These are phyloP conservation scores for Spisula subtruncata DNA, from an alignment of 2,888 invertebrate species.

Conservation along the genomic window DNA sequence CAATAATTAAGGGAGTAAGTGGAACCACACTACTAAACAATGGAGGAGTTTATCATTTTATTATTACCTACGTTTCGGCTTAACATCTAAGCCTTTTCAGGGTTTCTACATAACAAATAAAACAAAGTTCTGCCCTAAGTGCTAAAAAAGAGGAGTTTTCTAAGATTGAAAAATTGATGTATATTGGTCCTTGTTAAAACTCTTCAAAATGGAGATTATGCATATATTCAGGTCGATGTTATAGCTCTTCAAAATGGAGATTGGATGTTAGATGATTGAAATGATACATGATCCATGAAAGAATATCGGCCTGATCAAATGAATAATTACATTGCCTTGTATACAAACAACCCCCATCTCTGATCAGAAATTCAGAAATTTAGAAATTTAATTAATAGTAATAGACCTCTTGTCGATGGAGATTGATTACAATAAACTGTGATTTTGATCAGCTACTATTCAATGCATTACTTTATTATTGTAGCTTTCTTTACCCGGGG, in stretches of 20 bases:
- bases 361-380: conserved; percentile 40
- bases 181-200: not conserved
- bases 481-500: not conserved
- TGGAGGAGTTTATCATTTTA: too few species aligned
- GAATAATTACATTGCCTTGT: not conserved
- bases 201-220: conserved; percentile 13
- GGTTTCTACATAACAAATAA: too few species aligned
- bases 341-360: conserved; percentile 23
- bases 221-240: not conserved
- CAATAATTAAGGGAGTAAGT: too few species aligned
- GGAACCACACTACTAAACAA: too few species aligned
- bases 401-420: not conserved
- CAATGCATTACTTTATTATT: not conserved
- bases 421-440: not conserved
- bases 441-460: not conserved
- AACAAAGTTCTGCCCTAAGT: too few species aligned
- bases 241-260: conserved; percentile 6
- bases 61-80: too few species aligned
- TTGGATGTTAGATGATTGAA: conserved; percentile 4
- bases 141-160: too few species aligned
- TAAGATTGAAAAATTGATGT: too few species aligned
- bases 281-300: conserved; percentile 4
- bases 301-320: not conserved
- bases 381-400: conserved; percentile 44
- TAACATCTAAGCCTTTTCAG: too few species aligned